Percentiles rank a stretch among this genome's conserved stretches.
Conservation (phyloP, 2,113 vertebrate species). For the Felis catus region F.catus_Fca126_mat1.0 CM031412.1:79832001-79832500, state of each 20-base stretch:
- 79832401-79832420: too few relatives aligned
- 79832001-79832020: fast-evolving
- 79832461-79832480: not conserved
- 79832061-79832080: too few relatives aligned
- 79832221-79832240: not conserved
- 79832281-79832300: not conserved
- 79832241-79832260: not conserved
- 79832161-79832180: not conserved
- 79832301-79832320: not conserved
- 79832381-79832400: not conserved
- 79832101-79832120: too few relatives aligned
- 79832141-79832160: not conserved
- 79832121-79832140: not conserved
- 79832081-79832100: not conserved
- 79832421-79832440: not conserved
- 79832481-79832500: not conserved
- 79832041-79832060: not conserved
- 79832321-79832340: not conserved
- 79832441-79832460: fast-evolving
- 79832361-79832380: too few relatives aligned
- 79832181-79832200: not conserved
- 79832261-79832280: not conserved
- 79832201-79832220: not conserved
- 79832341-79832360: not conserved
- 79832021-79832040: fast-evolving